These are phyloP conservation scores for Oncorhynchus kisutch DNA, from an alignment of 2,113 vertebrate species.

Conservation along the genomic window DNA sequence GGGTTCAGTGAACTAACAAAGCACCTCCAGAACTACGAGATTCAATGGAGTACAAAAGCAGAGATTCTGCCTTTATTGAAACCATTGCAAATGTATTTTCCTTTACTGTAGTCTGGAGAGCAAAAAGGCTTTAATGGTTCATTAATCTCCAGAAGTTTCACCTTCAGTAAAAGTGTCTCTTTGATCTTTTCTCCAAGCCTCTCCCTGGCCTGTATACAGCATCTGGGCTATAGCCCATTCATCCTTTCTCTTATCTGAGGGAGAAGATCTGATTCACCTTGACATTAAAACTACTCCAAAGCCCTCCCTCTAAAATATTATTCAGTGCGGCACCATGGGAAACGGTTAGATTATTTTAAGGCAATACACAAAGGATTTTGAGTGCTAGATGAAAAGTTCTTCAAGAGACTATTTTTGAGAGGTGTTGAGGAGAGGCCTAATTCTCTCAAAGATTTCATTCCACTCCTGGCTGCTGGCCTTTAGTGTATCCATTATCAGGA, in stretches of 20 bases:
- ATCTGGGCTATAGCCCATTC: slow-evolving; percentile 9
- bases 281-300: slow-evolving; percentile 17
- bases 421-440: neutral
- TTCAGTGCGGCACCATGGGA: neutral
- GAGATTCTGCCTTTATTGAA: slow-evolving; percentile 39
- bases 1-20: slow-evolving; percentile 49
- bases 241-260: slow-evolving; percentile 12
- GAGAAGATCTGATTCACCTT: slow-evolving; percentile 15
- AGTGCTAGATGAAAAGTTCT: neutral
- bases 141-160: slow-evolving; percentile 39
- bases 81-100: neutral
- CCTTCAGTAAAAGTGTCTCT: neutral
- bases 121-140: slow-evolving; percentile 37
- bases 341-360: neutral
- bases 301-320: neutral
- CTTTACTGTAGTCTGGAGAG: neutral
- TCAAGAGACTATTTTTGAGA: neutral
- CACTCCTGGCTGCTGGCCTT: neutral
- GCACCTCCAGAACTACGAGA: slow-evolving; percentile 57
- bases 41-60: slow-evolving; percentile 34
- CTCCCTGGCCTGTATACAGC: slow-evolving; percentile 9
- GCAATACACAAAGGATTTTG: slow-evolving; percentile 1
- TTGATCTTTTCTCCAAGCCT: slow-evolving; percentile 17
- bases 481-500: neutral
- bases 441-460: neutral